Percentiles rank a stretch among this genome's conserved stretches.
phyloP scores from a whole-genome alignment of 2,113 vertebrate genomes.

The Otocyon megalotis region DNA sequence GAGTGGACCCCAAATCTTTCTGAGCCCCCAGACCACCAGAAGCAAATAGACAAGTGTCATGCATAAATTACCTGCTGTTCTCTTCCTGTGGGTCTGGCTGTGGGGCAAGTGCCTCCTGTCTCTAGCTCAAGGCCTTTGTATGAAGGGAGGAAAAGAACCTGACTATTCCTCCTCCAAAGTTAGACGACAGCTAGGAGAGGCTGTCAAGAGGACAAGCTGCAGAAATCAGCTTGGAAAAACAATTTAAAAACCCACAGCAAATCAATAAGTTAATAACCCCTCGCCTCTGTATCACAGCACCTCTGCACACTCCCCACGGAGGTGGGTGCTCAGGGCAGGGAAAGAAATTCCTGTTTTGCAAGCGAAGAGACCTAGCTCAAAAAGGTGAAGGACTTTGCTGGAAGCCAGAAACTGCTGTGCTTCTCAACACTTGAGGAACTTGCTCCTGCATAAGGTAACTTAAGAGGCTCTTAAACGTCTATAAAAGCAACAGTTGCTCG shows the following conservation, averaged over 20 bases:
- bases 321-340: not conserved
- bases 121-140: not conserved
- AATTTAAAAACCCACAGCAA: not conserved
- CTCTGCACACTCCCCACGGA: not conserved
- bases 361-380: not conserved
- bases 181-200: not conserved
- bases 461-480: not conserved
- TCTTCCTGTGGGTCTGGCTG: not conserved
- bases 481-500: not conserved
- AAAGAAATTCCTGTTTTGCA: not conserved
- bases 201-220: not conserved
- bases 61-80: not conserved
- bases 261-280: not conserved
- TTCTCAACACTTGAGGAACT: not conserved
- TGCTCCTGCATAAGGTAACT: not conserved
- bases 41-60: not conserved
- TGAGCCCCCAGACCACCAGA: not conserved
- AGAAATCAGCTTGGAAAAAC: not conserved
- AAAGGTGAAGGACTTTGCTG: not conserved
- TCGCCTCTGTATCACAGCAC: fast-evolving
- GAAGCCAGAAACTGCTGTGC: not conserved
- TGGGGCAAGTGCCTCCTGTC: not conserved
- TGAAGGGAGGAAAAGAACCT: not conserved
- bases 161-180: not conserved
- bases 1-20: not conserved